Evolutionary conservation across 1,140 invertebrate species (phyloP).

Genomic region (Drosophila bipectinata): DNA sequence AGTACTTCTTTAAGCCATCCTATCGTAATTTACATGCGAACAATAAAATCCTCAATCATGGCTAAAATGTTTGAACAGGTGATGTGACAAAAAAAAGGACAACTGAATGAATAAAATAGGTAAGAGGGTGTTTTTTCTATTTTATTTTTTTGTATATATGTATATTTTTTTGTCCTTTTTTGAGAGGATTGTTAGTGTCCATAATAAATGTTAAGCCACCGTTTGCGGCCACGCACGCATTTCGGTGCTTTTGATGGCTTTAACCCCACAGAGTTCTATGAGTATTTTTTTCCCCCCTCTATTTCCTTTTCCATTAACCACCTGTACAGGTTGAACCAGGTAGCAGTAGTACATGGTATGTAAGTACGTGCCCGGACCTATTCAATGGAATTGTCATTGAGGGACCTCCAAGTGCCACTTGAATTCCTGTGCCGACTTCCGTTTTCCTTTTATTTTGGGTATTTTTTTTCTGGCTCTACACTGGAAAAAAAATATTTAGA

Average conservation of each 20-base stretch:
- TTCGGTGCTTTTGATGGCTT: constrained; percentile 22
- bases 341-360: constrained; percentile 2
- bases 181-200: constrained; percentile 10
- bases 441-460: background rate
- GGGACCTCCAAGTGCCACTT: constrained; percentile 30
- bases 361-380: constrained; percentile 25
- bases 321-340: background rate
- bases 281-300: background rate
- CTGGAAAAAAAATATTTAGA: background rate
- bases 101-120: background rate
- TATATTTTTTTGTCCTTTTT: no score
- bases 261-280: background rate
- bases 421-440: constrained; percentile 20
- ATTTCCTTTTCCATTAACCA: background rate
- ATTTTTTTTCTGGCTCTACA: background rate
- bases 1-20: background rate
- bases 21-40: constrained; percentile 16
- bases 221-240: constrained; percentile 41
- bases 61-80: constrained; percentile 15
- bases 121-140: background rate
- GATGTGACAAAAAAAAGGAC: background rate
- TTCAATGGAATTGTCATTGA: constrained; percentile 38
- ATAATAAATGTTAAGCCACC: constrained; percentile 40
- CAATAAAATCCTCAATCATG: constrained; percentile 47
- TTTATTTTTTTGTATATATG: background rate